phyloP scores from a whole-genome alignment of 2,888 invertebrate genomes.

The Cephus spinipes region DNA sequence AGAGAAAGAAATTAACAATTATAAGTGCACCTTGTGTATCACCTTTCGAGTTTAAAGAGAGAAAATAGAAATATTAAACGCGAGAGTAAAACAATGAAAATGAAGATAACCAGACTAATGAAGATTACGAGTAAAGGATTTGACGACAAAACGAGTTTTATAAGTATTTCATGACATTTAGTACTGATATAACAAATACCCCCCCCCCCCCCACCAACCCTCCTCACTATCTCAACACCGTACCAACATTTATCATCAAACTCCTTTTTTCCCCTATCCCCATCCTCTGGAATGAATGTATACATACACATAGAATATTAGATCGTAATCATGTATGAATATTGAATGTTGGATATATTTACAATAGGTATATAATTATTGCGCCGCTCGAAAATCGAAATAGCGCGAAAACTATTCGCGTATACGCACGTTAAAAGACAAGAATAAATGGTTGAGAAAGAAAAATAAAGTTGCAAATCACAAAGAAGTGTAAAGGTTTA shows the following conservation, averaged over 20 bases:
- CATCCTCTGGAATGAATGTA: constrained; percentile 45
- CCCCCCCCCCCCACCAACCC: no score
- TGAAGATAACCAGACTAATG: not conserved
- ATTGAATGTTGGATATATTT: constrained; percentile 55
- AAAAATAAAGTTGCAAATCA: not conserved
- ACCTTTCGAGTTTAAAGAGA: not conserved
- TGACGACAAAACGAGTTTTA: constrained; percentile 50
- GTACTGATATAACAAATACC: constrained; percentile 27
- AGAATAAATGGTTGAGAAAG: not conserved
- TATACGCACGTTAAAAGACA: not conserved
- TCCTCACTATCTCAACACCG: not conserved
- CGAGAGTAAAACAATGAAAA: not conserved
- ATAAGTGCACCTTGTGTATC: constrained; percentile 5
- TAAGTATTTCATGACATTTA: constrained; percentile 49
- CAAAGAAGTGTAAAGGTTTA: not conserved
- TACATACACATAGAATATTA: constrained; percentile 43
- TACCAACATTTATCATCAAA: not conserved
- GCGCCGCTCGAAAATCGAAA: not conserved
- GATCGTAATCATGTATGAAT: constrained; percentile 50
- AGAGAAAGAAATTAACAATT: not conserved
- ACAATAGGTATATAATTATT: not conserved
- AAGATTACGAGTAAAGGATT: constrained; percentile 37
- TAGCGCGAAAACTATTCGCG: not conserved
- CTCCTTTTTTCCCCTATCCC: not conserved
- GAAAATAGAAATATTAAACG: constrained; percentile 5